These are phyloP conservation scores for Hydriomena furcata DNA, from an alignment of 2,888 invertebrate genomes.

Conservation along the genomic window DNA sequence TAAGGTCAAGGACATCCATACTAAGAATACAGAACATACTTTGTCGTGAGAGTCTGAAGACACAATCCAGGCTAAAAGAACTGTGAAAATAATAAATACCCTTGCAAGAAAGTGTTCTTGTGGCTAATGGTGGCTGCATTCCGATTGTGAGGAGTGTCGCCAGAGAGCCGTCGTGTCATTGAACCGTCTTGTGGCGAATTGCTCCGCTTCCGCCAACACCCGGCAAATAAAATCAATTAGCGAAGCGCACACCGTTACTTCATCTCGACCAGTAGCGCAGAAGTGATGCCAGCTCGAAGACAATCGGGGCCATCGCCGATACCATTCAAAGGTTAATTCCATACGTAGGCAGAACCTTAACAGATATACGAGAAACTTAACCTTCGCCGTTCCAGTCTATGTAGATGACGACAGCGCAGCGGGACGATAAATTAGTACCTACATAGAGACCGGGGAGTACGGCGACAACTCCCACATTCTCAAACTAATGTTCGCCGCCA, in stretches of 20 bases:
- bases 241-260: conserved; percentile 52
- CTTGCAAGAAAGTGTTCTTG: conserved; percentile 41
- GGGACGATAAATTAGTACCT: conserved; percentile 36
- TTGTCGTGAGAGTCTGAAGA: conserved; percentile 12
- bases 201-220: conserved; percentile 63
- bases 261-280: conserved; percentile 30
- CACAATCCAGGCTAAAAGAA: conserved; percentile 37
- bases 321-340: conserved; percentile 22
- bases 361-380: conserved; percentile 10
- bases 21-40: conserved; percentile 5
- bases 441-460: conserved; percentile 27
- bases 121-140: conserved; percentile 62
- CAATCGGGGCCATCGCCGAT: conserved; percentile 19
- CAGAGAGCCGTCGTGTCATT: conserved; percentile 64
- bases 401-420: conserved; percentile 22
- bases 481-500: conserved; percentile 48
- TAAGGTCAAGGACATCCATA: background rate
- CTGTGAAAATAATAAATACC: conserved; percentile 47
- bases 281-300: conserved; percentile 9
- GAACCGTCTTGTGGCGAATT: conserved; percentile 69
- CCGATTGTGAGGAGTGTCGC: conserved; percentile 56
- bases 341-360: conserved; percentile 13
- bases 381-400: conserved; percentile 18
- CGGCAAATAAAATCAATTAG: conserved; percentile 69
- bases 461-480: conserved; percentile 42